Evolutionary conservation across 2,113 vertebrate species (phyloP), one percentile per base, ranked within the genome.

Genomic region (Symphodus melops): DNA sequence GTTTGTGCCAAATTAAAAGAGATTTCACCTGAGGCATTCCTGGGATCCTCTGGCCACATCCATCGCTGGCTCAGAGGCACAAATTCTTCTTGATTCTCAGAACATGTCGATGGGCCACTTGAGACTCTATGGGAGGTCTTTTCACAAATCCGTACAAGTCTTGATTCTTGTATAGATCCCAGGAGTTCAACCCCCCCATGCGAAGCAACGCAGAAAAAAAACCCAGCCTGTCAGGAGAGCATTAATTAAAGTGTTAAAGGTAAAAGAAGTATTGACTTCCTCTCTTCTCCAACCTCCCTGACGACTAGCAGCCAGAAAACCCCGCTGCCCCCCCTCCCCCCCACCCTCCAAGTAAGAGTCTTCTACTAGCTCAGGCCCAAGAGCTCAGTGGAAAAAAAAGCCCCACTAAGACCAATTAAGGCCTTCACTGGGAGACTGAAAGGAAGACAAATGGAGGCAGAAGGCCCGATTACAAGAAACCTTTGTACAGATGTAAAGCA

Each of bases 401-500:
- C 95, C 95, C 96, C 96, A 95, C 95, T 95, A 98, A 97, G 96
- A 97, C 97, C 97, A 98, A 99, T 99, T 98, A 98, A 96, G 95
- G 96, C 94, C 94, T 97, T 98, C 96, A 97, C 94, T 95, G 94
- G 92, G 93, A 96, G 95, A 94, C 96, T 96, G 95, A 96, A 96
- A 96, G 96, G 95, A 97, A 98, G 97, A 97, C 96, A 97, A 98
- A 98, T 96, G 95, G 96, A 97, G 95, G 96, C 93, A 96, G 95
- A 97, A 96, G 95, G 96, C 94, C 95, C 94, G 95, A 97, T 96
- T 97, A 98, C 96, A 97, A 96, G 95, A 96, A 97, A 97, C 96
- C 96, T 97, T 98, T 97, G 97, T 98, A 97, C 95, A 95, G 96
- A 96, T 97, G 96, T 97, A 98, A 97, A 97, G 96, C 97, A 99